phyloP scores from a whole-genome alignment of 1,140 invertebrate species.

The Danaus melanippus region DNA sequence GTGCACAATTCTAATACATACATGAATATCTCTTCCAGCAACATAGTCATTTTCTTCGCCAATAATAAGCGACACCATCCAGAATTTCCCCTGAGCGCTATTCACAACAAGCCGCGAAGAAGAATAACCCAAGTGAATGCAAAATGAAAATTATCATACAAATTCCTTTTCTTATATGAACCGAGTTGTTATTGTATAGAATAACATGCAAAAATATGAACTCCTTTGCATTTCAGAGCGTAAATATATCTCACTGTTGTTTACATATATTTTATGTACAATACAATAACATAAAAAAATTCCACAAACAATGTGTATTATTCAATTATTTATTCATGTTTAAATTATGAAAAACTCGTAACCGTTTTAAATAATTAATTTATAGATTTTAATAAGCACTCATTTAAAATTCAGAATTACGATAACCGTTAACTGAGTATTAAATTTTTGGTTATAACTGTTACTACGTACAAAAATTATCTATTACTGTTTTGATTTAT shows the following conservation, averaged over 20 bases:
- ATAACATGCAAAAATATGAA: conserved; percentile 63
- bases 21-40: conserved; percentile 15
- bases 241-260: conserved; percentile 25
- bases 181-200: conserved; percentile 46
- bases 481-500: too few relatives aligned
- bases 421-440: too few relatives aligned
- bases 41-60: conserved; percentile 18
- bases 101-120: conserved; percentile 56
- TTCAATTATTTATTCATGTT: too few relatives aligned
- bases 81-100: conserved; percentile 63
- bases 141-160: conserved; percentile 71
- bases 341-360: too few relatives aligned
- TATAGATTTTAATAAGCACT: too few relatives aligned
- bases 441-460: too few relatives aligned
- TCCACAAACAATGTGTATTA: too few relatives aligned
- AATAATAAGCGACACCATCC: conserved; percentile 44
- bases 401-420: too few relatives aligned
- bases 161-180: conserved; percentile 62
- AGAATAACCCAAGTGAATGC: conserved; percentile 64
- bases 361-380: too few relatives aligned
- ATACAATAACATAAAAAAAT: too few relatives aligned
- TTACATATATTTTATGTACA: too few relatives aligned
- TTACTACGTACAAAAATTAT: too few relatives aligned
- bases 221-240: conserved; percentile 39
- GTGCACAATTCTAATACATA: neutral